Evolutionary conservation across 2,113 vertebrate species (phyloP).

Genomic region (Aphelocoma coerulescens): DNA sequence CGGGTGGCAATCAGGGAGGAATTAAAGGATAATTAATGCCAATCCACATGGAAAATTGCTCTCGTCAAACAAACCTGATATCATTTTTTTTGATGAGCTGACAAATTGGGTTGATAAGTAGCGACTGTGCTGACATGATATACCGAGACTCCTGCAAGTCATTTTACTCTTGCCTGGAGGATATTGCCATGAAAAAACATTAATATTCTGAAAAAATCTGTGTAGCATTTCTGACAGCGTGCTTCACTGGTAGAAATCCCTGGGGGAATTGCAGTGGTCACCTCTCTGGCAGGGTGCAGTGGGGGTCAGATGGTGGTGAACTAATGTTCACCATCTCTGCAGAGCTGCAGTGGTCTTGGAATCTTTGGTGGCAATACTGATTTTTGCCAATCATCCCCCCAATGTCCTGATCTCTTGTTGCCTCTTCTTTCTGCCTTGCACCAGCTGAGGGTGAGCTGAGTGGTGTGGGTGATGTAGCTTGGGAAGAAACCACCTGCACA

Average conservation of each 20-base stretch:
- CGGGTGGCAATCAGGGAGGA: constrained; percentile 27
- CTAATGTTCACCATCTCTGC: background rate
- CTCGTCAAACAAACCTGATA: constrained; percentile 59
- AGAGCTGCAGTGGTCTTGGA: rapidly evolving
- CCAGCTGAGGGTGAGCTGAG: background rate
- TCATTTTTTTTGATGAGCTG: constrained; percentile 58
- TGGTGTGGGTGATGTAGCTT: background rate
- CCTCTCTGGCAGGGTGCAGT: background rate
- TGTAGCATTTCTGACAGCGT: background rate
- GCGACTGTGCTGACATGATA: constrained; percentile 50
- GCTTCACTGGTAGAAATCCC: background rate
- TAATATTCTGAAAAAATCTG: constrained; percentile 30
- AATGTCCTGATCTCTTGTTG: background rate
- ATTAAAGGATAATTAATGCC: constrained; percentile 62
- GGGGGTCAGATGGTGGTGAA: background rate
- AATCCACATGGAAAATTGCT: constrained; percentile 64
- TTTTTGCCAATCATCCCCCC: background rate
- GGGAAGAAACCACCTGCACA: background rate
- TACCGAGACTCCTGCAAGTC: constrained; percentile 43
- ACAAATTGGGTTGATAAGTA: constrained; percentile 61
- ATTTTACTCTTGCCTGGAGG: constrained; percentile 41
- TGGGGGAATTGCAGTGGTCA: background rate
- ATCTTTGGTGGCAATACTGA: background rate
- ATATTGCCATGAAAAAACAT: constrained; percentile 41
- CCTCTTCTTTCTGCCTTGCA: background rate